Evolutionary conservation across 2,113 vertebrate genomes (phyloP), one percentile per base, ranked within the genome.

Genomic region (Sylvia atricapilla): DNA sequence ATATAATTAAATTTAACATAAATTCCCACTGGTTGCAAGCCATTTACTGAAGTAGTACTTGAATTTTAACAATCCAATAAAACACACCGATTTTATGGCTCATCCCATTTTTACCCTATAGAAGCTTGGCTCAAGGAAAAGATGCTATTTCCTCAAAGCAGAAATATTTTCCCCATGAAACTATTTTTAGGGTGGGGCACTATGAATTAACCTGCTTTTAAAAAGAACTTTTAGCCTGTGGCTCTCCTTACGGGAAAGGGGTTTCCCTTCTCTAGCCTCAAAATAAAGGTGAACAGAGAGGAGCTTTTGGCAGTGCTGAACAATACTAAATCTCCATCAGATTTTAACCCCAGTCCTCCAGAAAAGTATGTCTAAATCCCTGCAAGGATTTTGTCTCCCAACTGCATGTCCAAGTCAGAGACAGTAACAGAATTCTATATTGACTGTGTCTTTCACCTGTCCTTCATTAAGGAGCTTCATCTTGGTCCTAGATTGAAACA

Each of bases 201-300:
- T n/a, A 92, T 79, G 27, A 90, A 89, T 90, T 76, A 91, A 93
- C 41, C 47, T 74, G 50, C 17, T 63, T 92, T 89, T 81, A 33
- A 47, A 64, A 73, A 69, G 24, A 92, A 35, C n/a, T 20, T 72
- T 53, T 35, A 64, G 72, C 31, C 46, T 62, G 37, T 68, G 63
- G 84, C 39, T 75, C 5, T 41, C 63, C 63, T 76, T 76, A 60
- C 23, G 28, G 49, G 0, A 1, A 59, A 81, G 30, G 30, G 21
- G 44, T 85, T 73, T 77, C 55, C 44, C 62, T 85, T 68, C 79
- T 49, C 17, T 10, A 33, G 21, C 72, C 89, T 88, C 63, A 93
- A 76, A 91, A 25, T 47, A 33, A 86, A 94, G 33, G 68, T 90
- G 84, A 93, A 87, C 66, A 27, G 35, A 90, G 69, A 82, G 46